Evolutionary conservation across 2,888 invertebrate genomes (phyloP).

Genomic region (Formica aserva): DNA sequence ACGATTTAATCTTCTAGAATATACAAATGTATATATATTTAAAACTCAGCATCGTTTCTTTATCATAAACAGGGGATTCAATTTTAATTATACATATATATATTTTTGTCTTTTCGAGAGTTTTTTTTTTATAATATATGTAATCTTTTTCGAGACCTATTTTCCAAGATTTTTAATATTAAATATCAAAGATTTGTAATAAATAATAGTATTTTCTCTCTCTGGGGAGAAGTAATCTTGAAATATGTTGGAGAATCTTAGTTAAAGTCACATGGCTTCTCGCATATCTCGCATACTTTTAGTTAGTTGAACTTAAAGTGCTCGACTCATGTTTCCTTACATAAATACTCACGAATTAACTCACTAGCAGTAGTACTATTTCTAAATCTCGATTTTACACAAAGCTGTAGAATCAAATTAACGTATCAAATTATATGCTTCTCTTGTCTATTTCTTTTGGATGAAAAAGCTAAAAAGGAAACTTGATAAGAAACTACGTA

Average conservation of each 20-base stretch:
- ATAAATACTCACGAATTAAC: background rate
- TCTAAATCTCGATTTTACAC: background rate
- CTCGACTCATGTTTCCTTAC: background rate
- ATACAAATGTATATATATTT: background rate
- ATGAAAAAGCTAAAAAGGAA: background rate
- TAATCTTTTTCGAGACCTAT: background rate
- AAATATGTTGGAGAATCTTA: background rate
- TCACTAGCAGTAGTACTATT: background rate
- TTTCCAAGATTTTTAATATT: background rate
- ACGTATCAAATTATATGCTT: background rate
- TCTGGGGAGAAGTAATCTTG: background rate
- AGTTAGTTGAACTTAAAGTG: constrained; percentile 10
- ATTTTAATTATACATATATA: background rate
- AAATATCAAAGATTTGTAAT: background rate
- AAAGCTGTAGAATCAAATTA: background rate
- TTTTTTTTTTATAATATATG: background rate
- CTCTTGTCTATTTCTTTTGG: background rate
- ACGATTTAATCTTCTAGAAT: background rate
- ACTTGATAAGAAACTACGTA: background rate
- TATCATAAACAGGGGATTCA: background rate
- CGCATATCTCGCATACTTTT: background rate
- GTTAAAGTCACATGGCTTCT: background rate
- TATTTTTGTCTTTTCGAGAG: background rate
- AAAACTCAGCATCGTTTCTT: background rate
- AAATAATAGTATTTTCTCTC: background rate